Conservation (phyloP, 2,888 invertebrate genomes). For the Cetonia aurata region DNA sequence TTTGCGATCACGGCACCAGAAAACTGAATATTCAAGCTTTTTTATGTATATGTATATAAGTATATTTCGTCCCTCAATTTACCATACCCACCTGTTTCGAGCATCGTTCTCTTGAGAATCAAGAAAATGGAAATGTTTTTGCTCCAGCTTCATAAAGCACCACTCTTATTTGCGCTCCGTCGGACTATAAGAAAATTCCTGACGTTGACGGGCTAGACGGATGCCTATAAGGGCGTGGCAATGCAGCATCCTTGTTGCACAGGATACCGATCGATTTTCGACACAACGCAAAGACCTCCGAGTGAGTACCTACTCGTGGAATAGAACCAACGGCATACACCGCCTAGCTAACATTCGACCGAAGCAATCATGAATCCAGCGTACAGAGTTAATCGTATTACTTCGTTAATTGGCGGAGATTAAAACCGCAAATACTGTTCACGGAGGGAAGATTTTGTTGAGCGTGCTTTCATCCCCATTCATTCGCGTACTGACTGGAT, state of each 20-base stretch:
- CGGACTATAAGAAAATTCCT: slow-evolving; percentile 1
- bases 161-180: slow-evolving; percentile 11
- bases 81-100: no score
- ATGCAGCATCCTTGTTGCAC: slow-evolving; percentile 51
- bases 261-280: slow-evolving; percentile 44
- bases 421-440: slow-evolving; percentile 10
- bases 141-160: background rate
- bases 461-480: no score
- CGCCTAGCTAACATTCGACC: slow-evolving; percentile 3
- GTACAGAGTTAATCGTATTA: slow-evolving; percentile 24
- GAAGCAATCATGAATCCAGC: slow-evolving; percentile 24
- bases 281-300: slow-evolving; percentile 29
- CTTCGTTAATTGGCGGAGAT: slow-evolving; percentile 28
- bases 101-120: no score
- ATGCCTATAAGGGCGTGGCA: slow-evolving; percentile 49
- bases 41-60: no score
- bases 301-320: slow-evolving; percentile 2
- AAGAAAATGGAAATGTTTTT: no score
- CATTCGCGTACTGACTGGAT: no score
- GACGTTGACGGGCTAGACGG: slow-evolving; percentile 17
- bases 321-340: slow-evolving; percentile 5
- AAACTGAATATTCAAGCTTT: no score
- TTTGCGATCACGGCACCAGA: no score
- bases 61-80: no score
- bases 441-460: no score